Evolutionary conservation across 2,113 vertebrate genomes (phyloP).

Genomic region (Megaleporinus macrocephalus): DNA sequence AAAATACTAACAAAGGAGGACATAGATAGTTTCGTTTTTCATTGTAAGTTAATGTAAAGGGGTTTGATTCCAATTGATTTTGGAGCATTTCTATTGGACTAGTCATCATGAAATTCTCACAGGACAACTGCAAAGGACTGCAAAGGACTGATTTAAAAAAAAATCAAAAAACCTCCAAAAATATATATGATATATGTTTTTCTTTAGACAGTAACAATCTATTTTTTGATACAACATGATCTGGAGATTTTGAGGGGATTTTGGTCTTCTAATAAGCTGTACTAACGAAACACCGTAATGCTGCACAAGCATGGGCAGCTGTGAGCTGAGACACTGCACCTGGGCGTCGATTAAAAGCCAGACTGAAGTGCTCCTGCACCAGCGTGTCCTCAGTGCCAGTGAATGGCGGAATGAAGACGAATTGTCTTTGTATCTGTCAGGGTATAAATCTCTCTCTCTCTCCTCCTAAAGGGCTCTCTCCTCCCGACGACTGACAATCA

Average conservation of each 20-base stretch:
- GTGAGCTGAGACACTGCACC: background rate
- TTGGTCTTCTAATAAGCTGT: background rate
- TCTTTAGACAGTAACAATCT: too few species aligned
- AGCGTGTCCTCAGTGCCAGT: constrained; percentile 59
- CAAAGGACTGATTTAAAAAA: too few species aligned
- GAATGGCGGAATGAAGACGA: constrained; percentile 67
- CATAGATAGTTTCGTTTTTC: too few species aligned
- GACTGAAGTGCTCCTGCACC: constrained; percentile 49
- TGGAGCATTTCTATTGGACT: too few species aligned
- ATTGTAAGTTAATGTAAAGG: too few species aligned
- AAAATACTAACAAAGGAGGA: too few species aligned
- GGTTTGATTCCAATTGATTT: too few species aligned
- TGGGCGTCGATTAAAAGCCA: constrained; percentile 2
- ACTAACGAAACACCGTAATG: background rate
- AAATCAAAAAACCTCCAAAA: too few species aligned
- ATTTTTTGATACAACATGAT: too few species aligned
- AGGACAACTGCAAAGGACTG: too few species aligned
- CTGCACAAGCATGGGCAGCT: background rate
- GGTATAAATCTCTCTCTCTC: constrained; percentile 39
- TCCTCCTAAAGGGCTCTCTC: background rate
- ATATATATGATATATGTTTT: too few species aligned
- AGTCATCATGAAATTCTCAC: too few species aligned
- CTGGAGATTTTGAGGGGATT: background rate
- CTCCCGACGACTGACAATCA: constrained; percentile 14
- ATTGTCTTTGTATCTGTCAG: constrained; percentile 50